phyloP scores from a whole-genome alignment of 2,113 vertebrate species.

The Pelodiscus sinensis region DNA sequence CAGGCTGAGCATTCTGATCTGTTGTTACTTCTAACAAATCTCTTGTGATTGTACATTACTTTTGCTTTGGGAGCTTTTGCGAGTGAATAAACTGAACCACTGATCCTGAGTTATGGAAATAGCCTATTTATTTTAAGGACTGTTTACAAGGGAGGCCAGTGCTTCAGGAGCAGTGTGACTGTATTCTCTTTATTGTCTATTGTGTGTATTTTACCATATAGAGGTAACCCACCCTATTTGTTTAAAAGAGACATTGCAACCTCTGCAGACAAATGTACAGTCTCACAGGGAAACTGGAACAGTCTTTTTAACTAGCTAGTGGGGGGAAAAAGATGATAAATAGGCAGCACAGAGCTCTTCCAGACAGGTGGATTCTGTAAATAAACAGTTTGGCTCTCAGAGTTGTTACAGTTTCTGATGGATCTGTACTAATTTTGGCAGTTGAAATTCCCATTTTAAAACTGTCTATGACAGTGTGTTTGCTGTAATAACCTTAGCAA shows the following conservation, averaged over 20 bases:
- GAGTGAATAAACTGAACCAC: not conserved
- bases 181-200: not conserved
- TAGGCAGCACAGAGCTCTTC: not conserved
- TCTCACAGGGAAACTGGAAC: not conserved
- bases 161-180: not conserved
- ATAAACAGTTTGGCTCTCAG: not conserved
- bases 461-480: not conserved
- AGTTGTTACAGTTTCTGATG: not conserved
- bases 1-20: conserved; percentile 19
- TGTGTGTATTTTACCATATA: not conserved
- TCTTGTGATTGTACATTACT: conserved; percentile 14
- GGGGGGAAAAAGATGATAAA: not conserved
- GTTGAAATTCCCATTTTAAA: not conserved
- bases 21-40: not conserved
- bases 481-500: not conserved
- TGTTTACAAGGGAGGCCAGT: conserved; percentile 1
- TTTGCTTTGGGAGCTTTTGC: not conserved
- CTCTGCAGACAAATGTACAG: not conserved
- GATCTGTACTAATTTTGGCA: not conserved
- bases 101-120: not conserved
- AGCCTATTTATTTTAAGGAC: conserved; percentile 2
- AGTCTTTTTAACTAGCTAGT: not conserved
- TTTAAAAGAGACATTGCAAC: not conserved
- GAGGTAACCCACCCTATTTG: fast-evolving
- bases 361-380: not conserved